phyloP scores from a whole-genome alignment of 2,797 vertebrate genomes.

The Gallinago stenura region DNA sequence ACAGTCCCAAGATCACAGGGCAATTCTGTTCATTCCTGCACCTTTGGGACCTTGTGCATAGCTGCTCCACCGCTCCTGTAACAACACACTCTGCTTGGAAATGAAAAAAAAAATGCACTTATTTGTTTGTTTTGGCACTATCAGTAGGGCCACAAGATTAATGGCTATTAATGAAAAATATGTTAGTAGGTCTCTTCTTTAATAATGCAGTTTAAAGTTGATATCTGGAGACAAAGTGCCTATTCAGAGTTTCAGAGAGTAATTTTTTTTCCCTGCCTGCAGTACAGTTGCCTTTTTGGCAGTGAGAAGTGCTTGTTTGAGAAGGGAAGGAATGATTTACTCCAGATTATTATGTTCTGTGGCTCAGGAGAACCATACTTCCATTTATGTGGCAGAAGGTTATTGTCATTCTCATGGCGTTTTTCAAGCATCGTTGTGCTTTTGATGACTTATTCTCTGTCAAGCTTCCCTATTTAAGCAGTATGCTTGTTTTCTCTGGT shows the following conservation, averaged over 20 bases:
- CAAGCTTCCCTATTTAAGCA: not conserved
- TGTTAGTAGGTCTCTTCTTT: slow-evolving; percentile 3
- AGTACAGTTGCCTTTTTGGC: not conserved
- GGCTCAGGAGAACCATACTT: not conserved
- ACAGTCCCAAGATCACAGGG: not conserved
- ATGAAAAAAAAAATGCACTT: not conserved
- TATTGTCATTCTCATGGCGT: not conserved
- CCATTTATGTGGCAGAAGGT: not conserved
- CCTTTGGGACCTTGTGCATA: not conserved
- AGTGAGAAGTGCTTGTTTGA: not conserved
- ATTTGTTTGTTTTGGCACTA: slow-evolving; percentile 36
- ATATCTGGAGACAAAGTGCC: slow-evolving; percentile 6
- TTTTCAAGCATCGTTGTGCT: slow-evolving; percentile 21
- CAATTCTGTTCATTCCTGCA: not conserved
- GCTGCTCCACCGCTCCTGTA: not conserved
- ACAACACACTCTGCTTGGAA: not conserved
- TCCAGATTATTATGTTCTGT: not conserved
- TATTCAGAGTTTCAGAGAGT: not conserved
- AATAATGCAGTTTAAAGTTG: slow-evolving; percentile 7
- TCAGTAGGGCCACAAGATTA: not conserved
- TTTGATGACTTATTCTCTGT: slow-evolving; percentile 32
- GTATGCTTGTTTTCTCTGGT: not conserved
- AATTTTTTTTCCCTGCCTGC: not conserved
- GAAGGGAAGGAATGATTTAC: not conserved
- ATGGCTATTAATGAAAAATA: slow-evolving; percentile 2